Evolutionary conservation across 2,888 invertebrate genomes (phyloP).

Genomic region (Phanerotoma sp.): DNA sequence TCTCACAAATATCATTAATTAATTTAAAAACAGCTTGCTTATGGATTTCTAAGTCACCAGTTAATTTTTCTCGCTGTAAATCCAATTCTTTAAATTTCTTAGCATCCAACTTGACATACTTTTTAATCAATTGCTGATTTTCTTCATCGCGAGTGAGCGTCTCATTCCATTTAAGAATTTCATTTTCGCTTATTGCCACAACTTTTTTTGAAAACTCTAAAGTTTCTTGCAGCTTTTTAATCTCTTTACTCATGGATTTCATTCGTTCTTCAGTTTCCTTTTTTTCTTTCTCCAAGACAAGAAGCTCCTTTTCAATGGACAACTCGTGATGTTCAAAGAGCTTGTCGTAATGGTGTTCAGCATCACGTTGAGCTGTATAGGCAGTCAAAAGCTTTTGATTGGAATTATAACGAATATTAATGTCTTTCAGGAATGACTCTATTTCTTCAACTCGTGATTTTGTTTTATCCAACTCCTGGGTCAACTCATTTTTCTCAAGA

Average conservation of each 20-base stretch:
- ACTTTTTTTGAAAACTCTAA: slow-evolving; percentile 67
- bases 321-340: slow-evolving; percentile 58
- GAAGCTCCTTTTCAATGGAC: slow-evolving; percentile 57
- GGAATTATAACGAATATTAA: slow-evolving; percentile 61
- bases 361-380: slow-evolving; percentile 69
- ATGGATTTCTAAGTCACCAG: slow-evolving; percentile 58
- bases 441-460: slow-evolving; percentile 57
- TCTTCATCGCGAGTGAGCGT: slow-evolving; percentile 69
- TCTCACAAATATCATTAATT: slow-evolving; percentile 60
- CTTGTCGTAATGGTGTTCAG: slow-evolving; percentile 66
- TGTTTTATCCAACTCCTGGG: slow-evolving; percentile 56
- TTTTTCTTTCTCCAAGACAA: slow-evolving; percentile 59
- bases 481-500: slow-evolving; percentile 58
- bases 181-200: slow-evolving; percentile 70
- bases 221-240: slow-evolving; percentile 62
- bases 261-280: slow-evolving; percentile 58
- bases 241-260: slow-evolving; percentile 53
- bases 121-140: slow-evolving; percentile 70
- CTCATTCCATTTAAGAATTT: slow-evolving; percentile 71
- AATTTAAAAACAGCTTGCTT: slow-evolving; percentile 57
- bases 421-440: slow-evolving; percentile 59
- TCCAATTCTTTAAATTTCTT: slow-evolving; percentile 67
- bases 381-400: slow-evolving; percentile 69
- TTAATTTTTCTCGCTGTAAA: slow-evolving; percentile 60
- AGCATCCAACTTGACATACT: slow-evolving; percentile 71